phyloP scores from a whole-genome alignment of 2,797 vertebrate species.

The Perodicticus potto region DNA sequence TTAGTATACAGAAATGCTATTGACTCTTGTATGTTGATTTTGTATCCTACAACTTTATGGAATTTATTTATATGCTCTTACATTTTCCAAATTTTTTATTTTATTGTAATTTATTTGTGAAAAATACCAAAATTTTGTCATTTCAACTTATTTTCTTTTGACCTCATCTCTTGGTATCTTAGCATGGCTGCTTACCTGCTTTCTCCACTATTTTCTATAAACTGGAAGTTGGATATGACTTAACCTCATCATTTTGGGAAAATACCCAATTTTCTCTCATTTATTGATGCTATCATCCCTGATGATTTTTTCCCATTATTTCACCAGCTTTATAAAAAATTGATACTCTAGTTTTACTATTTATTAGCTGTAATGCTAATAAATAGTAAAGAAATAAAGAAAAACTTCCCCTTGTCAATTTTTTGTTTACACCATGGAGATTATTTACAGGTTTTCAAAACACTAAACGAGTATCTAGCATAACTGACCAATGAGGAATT shows the following conservation, averaged over 20 bases:
- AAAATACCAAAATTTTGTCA: background rate
- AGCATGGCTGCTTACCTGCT: background rate
- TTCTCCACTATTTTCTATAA: background rate
- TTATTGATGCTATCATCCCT: background rate
- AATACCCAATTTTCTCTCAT: background rate
- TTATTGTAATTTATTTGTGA: background rate
- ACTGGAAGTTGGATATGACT: background rate
- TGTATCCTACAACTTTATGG: background rate
- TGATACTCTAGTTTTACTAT: background rate
- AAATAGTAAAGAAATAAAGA: too few relatives aligned
- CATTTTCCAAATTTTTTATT: background rate
- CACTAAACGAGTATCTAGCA: background rate
- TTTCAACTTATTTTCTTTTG: background rate
- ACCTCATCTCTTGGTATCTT: background rate
- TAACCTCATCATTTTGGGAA: slow-evolving; percentile 1
- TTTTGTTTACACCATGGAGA: background rate
- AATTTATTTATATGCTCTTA: background rate
- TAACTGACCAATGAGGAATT: background rate
- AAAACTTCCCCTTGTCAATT: background rate
- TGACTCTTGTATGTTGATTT: background rate
- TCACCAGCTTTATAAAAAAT: background rate
- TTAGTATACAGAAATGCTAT: background rate
- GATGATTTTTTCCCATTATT: background rate
- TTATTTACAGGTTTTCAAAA: background rate
- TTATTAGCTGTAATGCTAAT: background rate